Conservation (phyloP, 1,140 invertebrate species). For the Brachionus plicatilis region DNA sequence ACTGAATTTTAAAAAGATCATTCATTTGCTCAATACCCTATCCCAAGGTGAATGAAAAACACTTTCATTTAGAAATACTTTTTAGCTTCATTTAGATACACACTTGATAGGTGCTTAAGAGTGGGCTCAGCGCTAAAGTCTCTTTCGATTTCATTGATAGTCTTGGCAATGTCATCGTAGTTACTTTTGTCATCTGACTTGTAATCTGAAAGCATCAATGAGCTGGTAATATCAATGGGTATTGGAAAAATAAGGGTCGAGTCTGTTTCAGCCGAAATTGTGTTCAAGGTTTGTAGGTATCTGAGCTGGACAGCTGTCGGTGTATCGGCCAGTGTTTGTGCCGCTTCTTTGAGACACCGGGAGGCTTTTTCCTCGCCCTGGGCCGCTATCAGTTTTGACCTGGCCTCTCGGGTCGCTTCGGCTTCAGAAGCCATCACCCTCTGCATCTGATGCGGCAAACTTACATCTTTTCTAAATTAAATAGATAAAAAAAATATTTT, state of each 20-base stretch:
- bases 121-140: background rate
- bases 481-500: background rate
- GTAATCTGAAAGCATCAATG: background rate
- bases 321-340: slow-evolving; percentile 41
- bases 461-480: slow-evolving; percentile 43
- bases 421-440: slow-evolving; percentile 51
- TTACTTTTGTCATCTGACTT: background rate
- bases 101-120: background rate
- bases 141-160: background rate
- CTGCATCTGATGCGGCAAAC: slow-evolving; percentile 46
- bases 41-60: background rate
- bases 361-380: slow-evolving; percentile 41
- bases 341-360: slow-evolving; percentile 7
- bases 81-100: background rate
- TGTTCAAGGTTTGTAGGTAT: slow-evolving; percentile 76
- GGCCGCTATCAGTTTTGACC: slow-evolving; percentile 47
- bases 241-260: slow-evolving; percentile 94
- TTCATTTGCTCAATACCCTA: background rate
- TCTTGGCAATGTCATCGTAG: background rate
- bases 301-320: slow-evolving; percentile 76
- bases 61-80: background rate
- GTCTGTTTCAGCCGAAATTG: slow-evolving; percentile 93
- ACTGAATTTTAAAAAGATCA: background rate
- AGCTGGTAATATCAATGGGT: slow-evolving; percentile 70
- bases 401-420: slow-evolving; percentile 48